phyloP scores from a whole-genome alignment of 1,140 invertebrate species.

The Acromyrmex charruanus region DNA sequence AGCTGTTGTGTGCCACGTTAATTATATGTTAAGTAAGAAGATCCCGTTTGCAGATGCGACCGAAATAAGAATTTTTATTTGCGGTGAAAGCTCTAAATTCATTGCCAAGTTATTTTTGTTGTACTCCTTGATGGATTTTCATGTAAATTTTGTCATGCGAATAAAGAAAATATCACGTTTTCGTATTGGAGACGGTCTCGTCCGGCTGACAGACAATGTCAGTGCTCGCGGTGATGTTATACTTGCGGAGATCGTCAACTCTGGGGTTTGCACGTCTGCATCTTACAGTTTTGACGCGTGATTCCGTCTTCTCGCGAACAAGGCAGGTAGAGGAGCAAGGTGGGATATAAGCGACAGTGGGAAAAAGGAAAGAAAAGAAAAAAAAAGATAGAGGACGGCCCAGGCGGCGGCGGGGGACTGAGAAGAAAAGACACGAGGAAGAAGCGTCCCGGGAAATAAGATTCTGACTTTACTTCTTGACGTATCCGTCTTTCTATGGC shows the following conservation, averaged over 20 bases:
- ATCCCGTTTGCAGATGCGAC: neutral
- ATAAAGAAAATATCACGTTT: conserved; percentile 62
- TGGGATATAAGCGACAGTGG: conserved; percentile 39
- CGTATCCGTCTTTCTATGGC: conserved; percentile 70
- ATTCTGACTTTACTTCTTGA: conserved; percentile 80
- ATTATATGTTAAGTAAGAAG: conserved; percentile 5
- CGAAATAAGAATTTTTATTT: neutral
- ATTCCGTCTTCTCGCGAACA: conserved; percentile 65
- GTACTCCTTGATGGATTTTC: neutral
- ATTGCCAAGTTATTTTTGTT: neutral
- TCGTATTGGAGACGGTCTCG: conserved; percentile 57
- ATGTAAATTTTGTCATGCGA: neutral
- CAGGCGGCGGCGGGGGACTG: neutral
- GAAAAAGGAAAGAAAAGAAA: neutral
- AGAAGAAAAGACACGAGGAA: conserved; percentile 67
- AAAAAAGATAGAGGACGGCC: conserved; percentile 11
- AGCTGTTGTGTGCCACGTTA: neutral
- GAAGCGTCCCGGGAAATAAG: conserved; percentile 79
- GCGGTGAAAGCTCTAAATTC: neutral
- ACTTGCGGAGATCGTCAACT: conserved; percentile 67
- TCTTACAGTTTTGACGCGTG: conserved; percentile 77
- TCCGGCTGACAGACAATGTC: conserved; percentile 51
- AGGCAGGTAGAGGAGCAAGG: neutral
- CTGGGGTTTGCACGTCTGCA: conserved; percentile 37
- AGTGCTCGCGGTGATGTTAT: conserved; percentile 43